These are phyloP conservation scores for Ophraella communa DNA, from an alignment of 2,888 invertebrate species.

Conservation along the genomic window DNA sequence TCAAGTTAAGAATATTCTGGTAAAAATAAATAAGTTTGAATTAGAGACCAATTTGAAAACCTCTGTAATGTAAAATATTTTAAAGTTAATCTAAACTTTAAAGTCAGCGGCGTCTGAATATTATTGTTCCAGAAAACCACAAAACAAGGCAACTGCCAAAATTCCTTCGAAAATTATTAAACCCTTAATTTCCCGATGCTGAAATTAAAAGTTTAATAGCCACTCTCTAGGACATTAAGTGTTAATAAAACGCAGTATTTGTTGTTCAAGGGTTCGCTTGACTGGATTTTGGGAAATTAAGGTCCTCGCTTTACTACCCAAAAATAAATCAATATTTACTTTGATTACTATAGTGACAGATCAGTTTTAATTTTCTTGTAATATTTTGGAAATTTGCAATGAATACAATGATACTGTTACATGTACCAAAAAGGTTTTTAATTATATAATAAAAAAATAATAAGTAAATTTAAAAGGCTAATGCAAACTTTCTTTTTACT, in stretches of 20 bases:
- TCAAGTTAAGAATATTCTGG: too few relatives aligned
- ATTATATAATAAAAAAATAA: too few relatives aligned
- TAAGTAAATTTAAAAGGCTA: too few relatives aligned
- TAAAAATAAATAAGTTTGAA: too few relatives aligned
- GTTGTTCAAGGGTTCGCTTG: constrained; percentile 35
- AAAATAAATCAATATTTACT: not conserved
- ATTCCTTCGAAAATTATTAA: constrained; percentile 28
- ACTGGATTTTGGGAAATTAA: constrained; percentile 33
- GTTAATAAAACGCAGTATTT: constrained; percentile 37
- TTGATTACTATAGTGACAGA: not conserved
- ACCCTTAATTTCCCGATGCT: constrained; percentile 27
- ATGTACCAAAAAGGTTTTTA: too few relatives aligned
- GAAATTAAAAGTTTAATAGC: constrained; percentile 28
- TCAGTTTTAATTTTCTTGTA: not conserved
- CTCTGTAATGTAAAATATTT: constrained; percentile 6
- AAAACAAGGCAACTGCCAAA: constrained; percentile 21
- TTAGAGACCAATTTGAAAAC: not conserved
- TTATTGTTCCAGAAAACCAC: constrained; percentile 13
- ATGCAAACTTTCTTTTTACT: too few relatives aligned
- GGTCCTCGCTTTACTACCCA: not conserved
- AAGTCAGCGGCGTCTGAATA: constrained; percentile 6
- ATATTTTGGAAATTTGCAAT: too few relatives aligned
- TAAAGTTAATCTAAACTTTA: constrained; percentile 13
- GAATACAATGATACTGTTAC: too few relatives aligned
- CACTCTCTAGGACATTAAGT: constrained; percentile 34